A percentile compares a stretch with the other conserved stretches of the same genome.
Evolutionary conservation across 2,113 vertebrate species (phyloP).

Genomic region (Protomyctophum bolini): DNA sequence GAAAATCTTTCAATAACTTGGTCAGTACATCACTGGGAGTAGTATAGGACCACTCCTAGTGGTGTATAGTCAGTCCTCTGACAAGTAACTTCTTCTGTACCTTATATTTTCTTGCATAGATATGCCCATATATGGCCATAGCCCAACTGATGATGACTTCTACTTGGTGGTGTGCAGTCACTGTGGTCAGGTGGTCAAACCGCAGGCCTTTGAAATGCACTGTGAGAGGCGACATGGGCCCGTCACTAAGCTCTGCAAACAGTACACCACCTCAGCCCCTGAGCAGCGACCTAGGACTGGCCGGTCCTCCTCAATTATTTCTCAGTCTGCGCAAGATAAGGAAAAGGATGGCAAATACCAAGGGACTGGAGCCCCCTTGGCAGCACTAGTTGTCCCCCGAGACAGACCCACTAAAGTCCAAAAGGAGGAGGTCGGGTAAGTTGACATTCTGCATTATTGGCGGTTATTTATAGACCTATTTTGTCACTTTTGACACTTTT

Average conservation of each 20-base stretch:
- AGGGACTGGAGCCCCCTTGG: conserved; percentile 63
- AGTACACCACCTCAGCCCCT: conserved; percentile 56
- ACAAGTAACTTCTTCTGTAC: not conserved
- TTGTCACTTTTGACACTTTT: too few relatives aligned
- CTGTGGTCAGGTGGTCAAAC: conserved; percentile 91
- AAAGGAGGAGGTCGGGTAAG: conserved; percentile 81
- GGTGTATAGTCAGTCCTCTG: not conserved
- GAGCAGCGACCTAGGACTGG: conserved; percentile 76
- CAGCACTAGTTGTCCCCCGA: conserved; percentile 64
- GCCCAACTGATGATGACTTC: conserved; percentile 88
- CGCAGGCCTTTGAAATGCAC: conserved; percentile 91
- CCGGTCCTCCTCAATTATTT: conserved; percentile 63
- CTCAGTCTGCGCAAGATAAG: conserved; percentile 22
- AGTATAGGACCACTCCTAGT: not conserved
- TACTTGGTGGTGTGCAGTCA: conserved; percentile 92
- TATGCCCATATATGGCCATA: conserved; percentile 91
- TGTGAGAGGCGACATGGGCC: conserved; percentile 86
- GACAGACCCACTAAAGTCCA: conserved; percentile 72
- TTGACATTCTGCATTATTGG: too few relatives aligned
- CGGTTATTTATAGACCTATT: too few relatives aligned
- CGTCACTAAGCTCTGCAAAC: conserved; percentile 77
- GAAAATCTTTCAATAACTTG: not conserved
- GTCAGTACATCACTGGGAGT: not conserved
- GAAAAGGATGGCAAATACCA: conserved; percentile 45
- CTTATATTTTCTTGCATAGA: conserved; percentile 68